These are phyloP conservation scores for Nasua narica DNA, from an alignment of 2,797 vertebrate species.

Conservation along the genomic window DNA sequence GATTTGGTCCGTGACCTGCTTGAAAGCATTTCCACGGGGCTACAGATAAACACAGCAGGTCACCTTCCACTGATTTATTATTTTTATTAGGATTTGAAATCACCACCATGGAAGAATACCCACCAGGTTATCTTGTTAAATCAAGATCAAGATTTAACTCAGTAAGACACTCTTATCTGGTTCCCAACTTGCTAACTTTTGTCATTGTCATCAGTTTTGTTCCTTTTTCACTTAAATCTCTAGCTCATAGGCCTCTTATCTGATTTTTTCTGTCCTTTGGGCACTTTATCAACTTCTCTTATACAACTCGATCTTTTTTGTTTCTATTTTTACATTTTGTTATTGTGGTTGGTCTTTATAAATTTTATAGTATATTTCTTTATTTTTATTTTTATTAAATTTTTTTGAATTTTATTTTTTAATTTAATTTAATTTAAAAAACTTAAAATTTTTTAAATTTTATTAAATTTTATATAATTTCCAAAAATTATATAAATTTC, in stretches of 20 bases:
- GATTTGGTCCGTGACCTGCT: not conserved
- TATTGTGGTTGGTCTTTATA: not conserved
- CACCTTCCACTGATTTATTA: slow-evolving; percentile 63
- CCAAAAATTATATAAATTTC: no score
- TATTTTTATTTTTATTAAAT: no score
- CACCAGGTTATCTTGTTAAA: slow-evolving; percentile 50
- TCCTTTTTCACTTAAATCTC: not conserved
- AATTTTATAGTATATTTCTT: no score
- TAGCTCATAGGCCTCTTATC: not conserved
- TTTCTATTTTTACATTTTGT: not conserved
- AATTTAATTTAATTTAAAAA: no score
- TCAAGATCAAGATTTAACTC: slow-evolving; percentile 58
- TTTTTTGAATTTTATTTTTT: no score
- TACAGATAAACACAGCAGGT: slow-evolving; percentile 40
- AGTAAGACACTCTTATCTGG: not conserved
- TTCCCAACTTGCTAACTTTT: not conserved
- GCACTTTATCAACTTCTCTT: not conserved
- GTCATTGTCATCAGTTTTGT: not conserved
- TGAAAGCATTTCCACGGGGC: not conserved
- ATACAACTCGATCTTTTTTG: not conserved
- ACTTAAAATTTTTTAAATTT: no score
- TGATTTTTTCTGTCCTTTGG: not conserved
- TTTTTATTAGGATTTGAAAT: slow-evolving; percentile 69
- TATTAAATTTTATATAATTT: no score
- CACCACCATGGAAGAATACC: slow-evolving; percentile 51